These are phyloP conservation scores for Matsumyia berberina DNA, from an alignment of 2,888 invertebrate species.

Conservation along the genomic window DNA sequence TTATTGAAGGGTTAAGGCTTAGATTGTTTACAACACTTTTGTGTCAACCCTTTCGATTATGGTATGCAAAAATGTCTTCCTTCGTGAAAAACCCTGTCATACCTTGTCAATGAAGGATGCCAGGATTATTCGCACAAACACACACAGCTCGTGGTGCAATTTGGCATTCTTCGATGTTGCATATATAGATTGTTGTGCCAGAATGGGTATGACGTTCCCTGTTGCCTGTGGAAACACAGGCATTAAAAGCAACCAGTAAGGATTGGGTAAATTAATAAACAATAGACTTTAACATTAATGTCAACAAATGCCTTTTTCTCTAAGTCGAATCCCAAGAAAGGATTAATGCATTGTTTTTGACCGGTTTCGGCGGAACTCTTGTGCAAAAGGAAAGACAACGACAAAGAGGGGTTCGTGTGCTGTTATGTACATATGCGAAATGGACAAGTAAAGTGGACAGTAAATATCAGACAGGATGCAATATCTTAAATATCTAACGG, in stretches of 20 bases:
- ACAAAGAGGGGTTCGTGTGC: background rate
- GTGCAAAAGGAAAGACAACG: slow-evolving; percentile 16
- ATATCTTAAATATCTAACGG: slow-evolving; percentile 39
- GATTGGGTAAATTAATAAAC: slow-evolving; percentile 53
- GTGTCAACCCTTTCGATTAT: slow-evolving; percentile 48
- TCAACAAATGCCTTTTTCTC: slow-evolving; percentile 56
- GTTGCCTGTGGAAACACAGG: background rate
- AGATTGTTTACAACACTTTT: background rate
- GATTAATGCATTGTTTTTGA: slow-evolving; percentile 53
- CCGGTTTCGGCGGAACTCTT: slow-evolving; percentile 34
- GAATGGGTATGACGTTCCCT: background rate
- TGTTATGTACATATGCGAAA: slow-evolving; percentile 44
- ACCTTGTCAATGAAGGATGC: background rate
- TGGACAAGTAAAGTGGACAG: slow-evolving; percentile 42
- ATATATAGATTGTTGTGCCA: background rate
- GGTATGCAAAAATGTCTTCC: slow-evolving; percentile 41
- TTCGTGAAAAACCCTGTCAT: background rate
- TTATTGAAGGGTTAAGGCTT: slow-evolving; percentile 29
- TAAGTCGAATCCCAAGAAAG: slow-evolving; percentile 48
- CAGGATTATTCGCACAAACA: slow-evolving; percentile 30
- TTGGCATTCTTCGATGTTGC: slow-evolving; percentile 36
- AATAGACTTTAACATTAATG: slow-evolving; percentile 52
- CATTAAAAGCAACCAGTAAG: slow-evolving; percentile 14
- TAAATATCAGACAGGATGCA: slow-evolving; percentile 57
- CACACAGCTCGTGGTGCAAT: slow-evolving; percentile 34